phyloP scores from a whole-genome alignment of 2,113 vertebrate species.

The Syngnathus typhle region DNA sequence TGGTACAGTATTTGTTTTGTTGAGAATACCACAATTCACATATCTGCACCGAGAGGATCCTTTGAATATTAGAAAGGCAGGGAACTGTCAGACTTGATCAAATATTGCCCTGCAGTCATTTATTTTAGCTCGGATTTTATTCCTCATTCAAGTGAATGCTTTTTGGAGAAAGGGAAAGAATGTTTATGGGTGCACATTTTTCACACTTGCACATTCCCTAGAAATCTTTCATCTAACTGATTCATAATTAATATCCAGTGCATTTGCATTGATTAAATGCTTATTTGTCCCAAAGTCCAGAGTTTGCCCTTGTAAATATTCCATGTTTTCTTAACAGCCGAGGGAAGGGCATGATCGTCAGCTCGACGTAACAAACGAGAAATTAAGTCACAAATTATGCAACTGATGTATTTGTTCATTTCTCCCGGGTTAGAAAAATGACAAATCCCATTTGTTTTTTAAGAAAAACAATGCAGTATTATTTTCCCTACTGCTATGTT shows the following conservation, averaged over 20 bases:
- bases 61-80: slow-evolving; percentile 58
- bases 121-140: slow-evolving; percentile 32
- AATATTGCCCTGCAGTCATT: slow-evolving; percentile 58
- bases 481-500: background rate
- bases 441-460: slow-evolving; percentile 1
- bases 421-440: background rate
- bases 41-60: slow-evolving; percentile 45
- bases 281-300: slow-evolving; percentile 14
- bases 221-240: slow-evolving; percentile 31
- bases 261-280: slow-evolving; percentile 33
- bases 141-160: slow-evolving; percentile 28
- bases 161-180: slow-evolving; percentile 26
- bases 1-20: slow-evolving; percentile 56
- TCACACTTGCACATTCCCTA: slow-evolving; percentile 14
- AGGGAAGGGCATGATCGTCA: background rate
- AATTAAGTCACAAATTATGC: background rate
- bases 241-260: slow-evolving; percentile 42
- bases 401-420: background rate
- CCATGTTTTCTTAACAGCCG: slow-evolving; percentile 1
- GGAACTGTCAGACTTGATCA: slow-evolving; percentile 64
- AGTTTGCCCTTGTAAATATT: slow-evolving; percentile 14
- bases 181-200: slow-evolving; percentile 16
- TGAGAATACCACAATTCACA: slow-evolving; percentile 57
- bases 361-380: background rate
- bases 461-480: background rate